Base-by-base conservation (phyloP, 1,140 invertebrate genomes). In the Musca vetustissima region DNA sequence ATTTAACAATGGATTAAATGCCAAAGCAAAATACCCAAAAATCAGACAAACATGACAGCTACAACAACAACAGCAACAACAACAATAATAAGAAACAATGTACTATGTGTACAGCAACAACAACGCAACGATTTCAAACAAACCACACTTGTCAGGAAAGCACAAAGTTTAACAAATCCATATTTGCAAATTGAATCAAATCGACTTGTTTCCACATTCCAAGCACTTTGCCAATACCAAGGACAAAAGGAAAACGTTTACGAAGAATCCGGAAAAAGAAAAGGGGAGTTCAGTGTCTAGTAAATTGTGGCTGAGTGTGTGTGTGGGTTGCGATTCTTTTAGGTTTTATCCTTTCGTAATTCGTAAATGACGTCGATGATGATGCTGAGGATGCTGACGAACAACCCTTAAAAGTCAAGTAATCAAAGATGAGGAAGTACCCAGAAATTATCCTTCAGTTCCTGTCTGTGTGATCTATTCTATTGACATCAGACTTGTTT, bases 101-200 rank as follows among this genome's bases (percentile, higher is more conserved):
- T 15, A 32, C n/a, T n/a, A n/a, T n/a, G n/a, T n/a, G n/a, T n/a
- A n/a, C n/a, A 32, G 28, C 53, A 25, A 59, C 17, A 32, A 59
- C 14, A 9, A 3, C 25, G 4, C 1, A 3, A 14, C 36, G 28
- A 19, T 36, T 19, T 61, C 57, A 61, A 61, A 61, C 57, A 61
- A 61, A 61, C 57, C 57, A 17, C 57, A 61, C 57, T 61, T 61
- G 57, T 61, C 57, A 61, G 21, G 36, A 28, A 61, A 55, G 53
- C 22, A 57, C 53, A 57, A 57, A 25, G 53, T 28, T 57, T 57
- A 57, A 57, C 53, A 57, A 57, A 57, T 36, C 57, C 28, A 61
- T 61, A 61, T 43, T 61, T 61, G 28, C 57, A 61, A 61, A 61
- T 32, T 61, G 57, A 61, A 61, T 61, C 57, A 61, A 61, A 57